Conservation (phyloP, 2,888 invertebrate genomes). For the Eristalinus sepulchralis region DNA sequence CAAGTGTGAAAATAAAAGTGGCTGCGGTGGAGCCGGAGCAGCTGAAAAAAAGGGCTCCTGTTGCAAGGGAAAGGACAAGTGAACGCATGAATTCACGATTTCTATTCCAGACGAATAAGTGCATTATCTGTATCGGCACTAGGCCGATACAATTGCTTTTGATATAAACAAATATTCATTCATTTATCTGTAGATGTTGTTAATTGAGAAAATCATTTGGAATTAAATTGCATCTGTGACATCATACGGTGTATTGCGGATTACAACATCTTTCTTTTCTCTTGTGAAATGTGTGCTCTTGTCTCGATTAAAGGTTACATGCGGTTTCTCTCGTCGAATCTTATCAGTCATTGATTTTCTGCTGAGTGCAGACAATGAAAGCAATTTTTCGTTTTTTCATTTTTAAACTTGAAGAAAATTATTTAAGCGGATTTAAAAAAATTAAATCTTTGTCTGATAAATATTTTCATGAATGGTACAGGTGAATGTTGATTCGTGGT, state of each 20-base stretch:
- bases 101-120: background rate
- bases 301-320: background rate
- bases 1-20: slow-evolving; percentile 76
- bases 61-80: slow-evolving; percentile 71
- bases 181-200: background rate
- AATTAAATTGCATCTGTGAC: background rate
- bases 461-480: too few relatives aligned
- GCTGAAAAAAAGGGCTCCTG: slow-evolving; percentile 72
- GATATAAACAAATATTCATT: slow-evolving; percentile 9
- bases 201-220: background rate
- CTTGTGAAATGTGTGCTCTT: background rate
- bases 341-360: too few relatives aligned
- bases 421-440: too few relatives aligned
- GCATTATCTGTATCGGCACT: background rate
- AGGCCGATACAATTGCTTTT: slow-evolving; percentile 18
- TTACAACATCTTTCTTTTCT: background rate
- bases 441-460: too few relatives aligned
- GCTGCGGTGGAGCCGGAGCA: slow-evolving; percentile 71
- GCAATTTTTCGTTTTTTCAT: background rate
- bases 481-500: too few relatives aligned
- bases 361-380: too few relatives aligned
- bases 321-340: background rate
- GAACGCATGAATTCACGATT: slow-evolving; percentile 17
- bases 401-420: too few relatives aligned
- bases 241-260: background rate